Evolutionary conservation across 1,140 invertebrate species (phyloP).

Genomic region (Diachasma alloeum): DNA sequence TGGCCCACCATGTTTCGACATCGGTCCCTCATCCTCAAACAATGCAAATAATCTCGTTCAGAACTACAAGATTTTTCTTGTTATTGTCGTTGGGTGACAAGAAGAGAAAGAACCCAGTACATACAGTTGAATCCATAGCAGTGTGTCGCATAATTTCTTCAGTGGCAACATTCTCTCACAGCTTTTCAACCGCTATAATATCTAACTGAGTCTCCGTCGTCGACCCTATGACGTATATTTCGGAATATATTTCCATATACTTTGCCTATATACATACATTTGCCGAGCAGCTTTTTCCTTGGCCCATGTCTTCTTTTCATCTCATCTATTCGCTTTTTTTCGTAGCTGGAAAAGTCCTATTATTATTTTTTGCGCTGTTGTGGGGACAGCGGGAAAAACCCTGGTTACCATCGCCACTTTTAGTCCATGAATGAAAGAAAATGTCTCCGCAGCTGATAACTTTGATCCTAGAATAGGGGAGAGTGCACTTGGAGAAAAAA

Average conservation of each 20-base stretch:
- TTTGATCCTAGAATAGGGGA: too few relatives aligned
- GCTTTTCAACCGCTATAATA: constrained; percentile 64
- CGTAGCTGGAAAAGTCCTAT: not conserved
- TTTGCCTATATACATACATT: constrained; percentile 43
- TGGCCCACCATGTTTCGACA: not conserved
- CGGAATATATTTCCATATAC: constrained; percentile 64
- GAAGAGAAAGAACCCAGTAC: constrained; percentile 25
- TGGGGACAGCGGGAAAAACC: not conserved
- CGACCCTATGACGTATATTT: constrained; percentile 25
- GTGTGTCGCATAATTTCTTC: constrained; percentile 57
- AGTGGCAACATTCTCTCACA: constrained; percentile 54
- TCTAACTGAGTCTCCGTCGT: constrained; percentile 42
- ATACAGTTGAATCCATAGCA: constrained; percentile 30
- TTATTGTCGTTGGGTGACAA: constrained; percentile 28
- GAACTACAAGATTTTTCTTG: constrained; percentile 28
- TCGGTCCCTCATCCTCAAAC: not conserved
- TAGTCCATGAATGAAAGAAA: too few relatives aligned
- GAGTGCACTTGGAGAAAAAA: too few relatives aligned
- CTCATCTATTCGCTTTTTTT: not conserved
- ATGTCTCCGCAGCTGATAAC: too few relatives aligned
- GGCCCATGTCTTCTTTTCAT: constrained; percentile 4
- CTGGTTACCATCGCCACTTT: not conserved
- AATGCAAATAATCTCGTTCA: not conserved
- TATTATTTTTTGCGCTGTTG: not conserved
- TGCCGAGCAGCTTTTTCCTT: not conserved